These are phyloP conservation scores for Gymnoscelis rufifasciata DNA, from an alignment of 2,888 invertebrate genomes.

Conservation along the genomic window DNA sequence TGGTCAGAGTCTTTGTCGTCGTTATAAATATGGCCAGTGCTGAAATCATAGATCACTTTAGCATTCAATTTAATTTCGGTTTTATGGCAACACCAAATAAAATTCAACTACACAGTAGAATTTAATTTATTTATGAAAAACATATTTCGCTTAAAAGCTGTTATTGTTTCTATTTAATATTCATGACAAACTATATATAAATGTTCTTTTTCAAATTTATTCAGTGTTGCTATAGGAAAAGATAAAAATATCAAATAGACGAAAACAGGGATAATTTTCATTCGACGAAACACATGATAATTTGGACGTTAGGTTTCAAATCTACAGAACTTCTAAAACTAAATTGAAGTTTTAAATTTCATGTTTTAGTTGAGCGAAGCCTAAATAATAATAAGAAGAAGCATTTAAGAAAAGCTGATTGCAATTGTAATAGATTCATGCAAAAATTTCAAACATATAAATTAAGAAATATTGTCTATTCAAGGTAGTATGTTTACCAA, in stretches of 20 bases:
- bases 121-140: no score
- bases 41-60: constrained; percentile 45
- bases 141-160: no score
- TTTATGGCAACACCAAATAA: constrained; percentile 37
- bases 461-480: constrained; percentile 33
- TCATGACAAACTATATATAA: no score
- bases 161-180: no score
- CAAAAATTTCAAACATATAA: constrained; percentile 19
- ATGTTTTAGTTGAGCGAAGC: constrained; percentile 55
- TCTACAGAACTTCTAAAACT: constrained; percentile 13
- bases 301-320: constrained; percentile 37
- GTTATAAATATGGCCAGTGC: constrained; percentile 68
- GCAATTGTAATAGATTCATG: constrained; percentile 34
- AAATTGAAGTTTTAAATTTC: constrained; percentile 14
- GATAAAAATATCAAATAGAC: constrained; percentile 20
- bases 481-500: constrained; percentile 23
- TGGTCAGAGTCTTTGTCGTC: constrained; percentile 75
- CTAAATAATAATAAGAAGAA: constrained; percentile 74
- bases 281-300: constrained; percentile 54
- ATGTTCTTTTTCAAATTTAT: constrained; percentile 19
- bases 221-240: constrained; percentile 45
- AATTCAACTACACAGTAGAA: no score
- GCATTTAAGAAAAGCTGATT: constrained; percentile 43
- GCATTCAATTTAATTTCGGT: neutral
- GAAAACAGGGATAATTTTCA: constrained; percentile 58